Evolutionary conservation across 2,888 invertebrate species (phyloP), one percentile per base, ranked within the genome.

Genomic region (Polydrusus tereticollis): DNA sequence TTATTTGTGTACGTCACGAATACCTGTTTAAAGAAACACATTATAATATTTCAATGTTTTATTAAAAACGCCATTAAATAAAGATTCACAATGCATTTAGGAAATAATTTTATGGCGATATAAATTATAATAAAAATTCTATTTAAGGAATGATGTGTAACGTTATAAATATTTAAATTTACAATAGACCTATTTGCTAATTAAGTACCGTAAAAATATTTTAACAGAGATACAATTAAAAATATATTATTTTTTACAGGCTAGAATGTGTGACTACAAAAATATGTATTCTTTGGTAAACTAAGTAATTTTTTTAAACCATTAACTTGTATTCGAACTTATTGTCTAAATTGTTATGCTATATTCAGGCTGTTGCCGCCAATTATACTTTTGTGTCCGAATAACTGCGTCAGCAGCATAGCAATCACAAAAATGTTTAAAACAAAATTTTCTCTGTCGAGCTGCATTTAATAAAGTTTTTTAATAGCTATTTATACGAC

Each of bases 141-240:
- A 16, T 47, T 3, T 47, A 16, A 33, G 29, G 62, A 47, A 62
- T 43, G 45, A 29, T 60, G 47, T 47, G 16, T 62, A 62, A 62
- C 62, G 21, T 47, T 62, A 62, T 62, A 62, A 62, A 62, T 60
- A 45, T 62, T 62, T 62, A 14, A 45, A 62, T 47, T 33, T 45
- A 62, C 38, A 65, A 55, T 65, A 57, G 10, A 26, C 57, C 12
- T 57, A 65, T 43, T 7, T 14, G 8, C 55, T 57, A 65, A 55
- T 43, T 65, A 65, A 65, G 65, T 65, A 65, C 57, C 16, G 14
- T 38, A 50, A 38, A 41, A 41, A 55, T 36, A 20, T 50, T 43
- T 38, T 57, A 41, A 57, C 55, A 65, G n/a, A n/a, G 14, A 7
- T 20, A 60, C 21, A 36, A 45, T 21, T 21, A 18, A 20, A 41